Evolutionary conservation across 2,113 vertebrate genomes (phyloP).

Genomic region (Clarias batrachus): DNA sequence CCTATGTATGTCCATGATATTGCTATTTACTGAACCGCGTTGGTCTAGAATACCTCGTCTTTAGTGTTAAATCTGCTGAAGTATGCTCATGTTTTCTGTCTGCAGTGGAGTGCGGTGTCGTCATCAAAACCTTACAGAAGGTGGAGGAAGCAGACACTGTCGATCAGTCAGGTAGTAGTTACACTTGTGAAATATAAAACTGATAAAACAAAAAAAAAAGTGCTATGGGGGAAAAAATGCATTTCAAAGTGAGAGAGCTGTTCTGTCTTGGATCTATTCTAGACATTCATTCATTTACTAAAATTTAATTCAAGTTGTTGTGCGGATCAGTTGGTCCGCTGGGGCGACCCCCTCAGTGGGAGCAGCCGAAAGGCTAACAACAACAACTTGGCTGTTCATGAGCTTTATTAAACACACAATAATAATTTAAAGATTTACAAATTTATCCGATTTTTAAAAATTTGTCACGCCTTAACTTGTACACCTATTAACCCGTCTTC

Average conservation of each 20-base stretch:
- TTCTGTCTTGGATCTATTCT: not conserved
- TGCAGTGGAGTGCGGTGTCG: constrained; percentile 85
- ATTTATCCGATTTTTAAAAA: not conserved
- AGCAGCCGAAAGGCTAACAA: no score
- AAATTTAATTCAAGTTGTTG: no score
- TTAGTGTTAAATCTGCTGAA: not conserved
- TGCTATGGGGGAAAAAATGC: not conserved
- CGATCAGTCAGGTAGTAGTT: constrained; percentile 63
- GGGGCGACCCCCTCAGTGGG: no score
- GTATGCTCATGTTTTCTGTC: constrained; percentile 51
- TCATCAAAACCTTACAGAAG: constrained; percentile 80
- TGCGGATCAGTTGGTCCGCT: no score
- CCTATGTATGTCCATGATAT: not conserved
- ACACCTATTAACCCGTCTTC: no score
- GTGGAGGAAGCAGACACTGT: constrained; percentile 68
- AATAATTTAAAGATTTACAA: not conserved
- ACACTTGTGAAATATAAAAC: not conserved
- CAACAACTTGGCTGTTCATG: no score
- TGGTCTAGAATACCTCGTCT: not conserved
- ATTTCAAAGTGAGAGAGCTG: no score
- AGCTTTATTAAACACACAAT: not conserved
- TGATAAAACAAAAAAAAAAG: not conserved
- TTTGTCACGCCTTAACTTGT: not conserved
- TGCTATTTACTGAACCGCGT: not conserved
- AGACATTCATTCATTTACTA: not conserved